These are phyloP conservation scores for Argyra leucocephala DNA, from an alignment of 2,888 invertebrate genomes.

Conservation along the genomic window DNA sequence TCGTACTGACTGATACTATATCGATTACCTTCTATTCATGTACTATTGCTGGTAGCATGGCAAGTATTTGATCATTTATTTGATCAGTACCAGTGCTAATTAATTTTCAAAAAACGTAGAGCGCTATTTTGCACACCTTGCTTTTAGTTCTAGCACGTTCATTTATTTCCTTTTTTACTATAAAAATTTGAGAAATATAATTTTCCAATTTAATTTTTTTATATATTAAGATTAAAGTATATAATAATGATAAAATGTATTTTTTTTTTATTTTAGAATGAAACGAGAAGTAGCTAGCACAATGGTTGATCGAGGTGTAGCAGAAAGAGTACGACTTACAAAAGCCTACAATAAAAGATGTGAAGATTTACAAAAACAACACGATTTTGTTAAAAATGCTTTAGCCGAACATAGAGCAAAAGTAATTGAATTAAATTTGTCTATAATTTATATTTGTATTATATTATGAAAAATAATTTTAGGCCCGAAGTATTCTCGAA, in stretches of 20 bases:
- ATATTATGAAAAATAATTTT: constrained; percentile 11
- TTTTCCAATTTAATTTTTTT: no score
- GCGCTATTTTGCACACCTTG: no score
- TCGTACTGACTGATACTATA: no score
- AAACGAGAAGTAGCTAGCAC: constrained; percentile 44
- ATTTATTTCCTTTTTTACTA: no score
- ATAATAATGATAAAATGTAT: not conserved
- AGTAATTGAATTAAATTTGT: constrained; percentile 39
- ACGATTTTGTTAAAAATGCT: constrained; percentile 63
- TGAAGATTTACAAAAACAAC: constrained; percentile 65
- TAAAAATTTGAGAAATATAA: no score
- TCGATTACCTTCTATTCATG: no score
- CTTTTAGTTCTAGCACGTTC: no score
- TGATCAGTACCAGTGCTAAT: no score
- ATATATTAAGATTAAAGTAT: not conserved
- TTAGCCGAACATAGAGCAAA: constrained; percentile 58
- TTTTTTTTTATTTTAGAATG: constrained; percentile 32
- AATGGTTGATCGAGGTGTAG: constrained; percentile 79
- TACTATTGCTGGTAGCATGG: no score
- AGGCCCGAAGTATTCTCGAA: constrained; percentile 43
- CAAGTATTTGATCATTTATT: no score
- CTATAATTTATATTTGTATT: not conserved
- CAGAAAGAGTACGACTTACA: constrained; percentile 73
- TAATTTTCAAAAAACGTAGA: no score
- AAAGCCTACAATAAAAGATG: constrained; percentile 66